Evolutionary conservation across 35 echinoderm and acorn worm species (phyloP).

Genomic region (Diadema setosum): DNA sequence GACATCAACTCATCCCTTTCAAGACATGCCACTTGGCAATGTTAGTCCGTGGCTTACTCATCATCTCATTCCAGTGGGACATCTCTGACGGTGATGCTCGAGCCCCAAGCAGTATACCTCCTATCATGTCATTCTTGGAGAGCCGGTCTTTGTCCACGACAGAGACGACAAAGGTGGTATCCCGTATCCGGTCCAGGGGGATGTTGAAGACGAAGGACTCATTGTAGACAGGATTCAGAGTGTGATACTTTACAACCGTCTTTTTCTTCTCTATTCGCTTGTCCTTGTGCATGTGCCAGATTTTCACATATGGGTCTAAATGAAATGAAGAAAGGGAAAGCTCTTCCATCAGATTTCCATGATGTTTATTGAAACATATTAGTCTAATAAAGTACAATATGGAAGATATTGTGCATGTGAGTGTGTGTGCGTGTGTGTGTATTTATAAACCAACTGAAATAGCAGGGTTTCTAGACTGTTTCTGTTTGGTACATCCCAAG

Average conservation of each 20-base stretch:
- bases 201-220: slow-evolving; percentile 91
- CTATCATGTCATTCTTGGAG: slow-evolving; percentile 87
- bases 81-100: slow-evolving; percentile 67
- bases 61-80: slow-evolving; percentile 94
- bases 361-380: too few relatives aligned
- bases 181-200: slow-evolving; percentile 75
- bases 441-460: too few relatives aligned
- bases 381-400: too few relatives aligned
- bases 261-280: slow-evolving; percentile 97
- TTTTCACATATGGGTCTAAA: slow-evolving; percentile 95
- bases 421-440: too few relatives aligned
- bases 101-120: slow-evolving; percentile 81
- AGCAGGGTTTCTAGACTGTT: too few relatives aligned
- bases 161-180: slow-evolving; percentile 85
- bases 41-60: slow-evolving; percentile 85
- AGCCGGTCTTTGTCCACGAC: slow-evolving; percentile 86
- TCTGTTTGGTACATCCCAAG: too few relatives aligned
- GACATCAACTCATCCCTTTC: slow-evolving; percentile 94
- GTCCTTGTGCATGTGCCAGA: slow-evolving; percentile 91
- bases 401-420: too few relatives aligned
- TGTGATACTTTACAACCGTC: slow-evolving; percentile 84
- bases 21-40: slow-evolving; percentile 96
- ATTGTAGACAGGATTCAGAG: slow-evolving; percentile 94
- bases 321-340: too few relatives aligned
- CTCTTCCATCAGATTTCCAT: too few relatives aligned